A percentile compares a stretch with the other conserved stretches of the same genome.
Conservation (phyloP, 2,113 vertebrate genomes). For the Actenoides hombroni region DNA sequence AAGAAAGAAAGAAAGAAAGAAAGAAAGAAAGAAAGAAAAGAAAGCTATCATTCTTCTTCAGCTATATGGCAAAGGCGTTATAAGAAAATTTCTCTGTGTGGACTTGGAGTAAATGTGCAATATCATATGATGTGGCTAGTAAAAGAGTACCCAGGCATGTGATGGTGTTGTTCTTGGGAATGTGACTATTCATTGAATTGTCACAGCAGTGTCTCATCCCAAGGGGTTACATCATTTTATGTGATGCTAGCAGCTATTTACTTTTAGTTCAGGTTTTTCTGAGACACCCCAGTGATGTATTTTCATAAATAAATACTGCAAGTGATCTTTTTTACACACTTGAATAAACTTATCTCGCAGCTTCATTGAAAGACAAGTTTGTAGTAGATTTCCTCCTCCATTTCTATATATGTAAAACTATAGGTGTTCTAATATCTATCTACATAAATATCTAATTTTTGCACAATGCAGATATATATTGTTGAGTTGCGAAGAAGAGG, state of each 20-base stretch:
- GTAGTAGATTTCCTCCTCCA: not conserved
- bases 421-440: not conserved
- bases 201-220: not conserved
- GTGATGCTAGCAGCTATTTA: not conserved
- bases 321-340: not conserved
- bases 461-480: not conserved
- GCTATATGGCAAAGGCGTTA: not conserved
- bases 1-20: too few relatives aligned
- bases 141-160: not conserved
- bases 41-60: not conserved
- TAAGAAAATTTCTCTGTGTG: not conserved
- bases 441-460: not conserved
- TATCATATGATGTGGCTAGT: not conserved
- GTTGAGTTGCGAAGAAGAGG: not conserved
- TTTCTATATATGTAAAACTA: too few relatives aligned
- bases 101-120: not conserved
- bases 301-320: not conserved
- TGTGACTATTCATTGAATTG: not conserved
- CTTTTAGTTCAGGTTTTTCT: not conserved
- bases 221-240: not conserved
- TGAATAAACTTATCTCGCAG: not conserved
- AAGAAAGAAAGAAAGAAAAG: too few relatives aligned
- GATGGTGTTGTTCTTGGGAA: not conserved
- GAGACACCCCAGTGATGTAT: not conserved
- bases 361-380: not conserved